These are phyloP conservation scores for Antedon mediterranea DNA, from an alignment of 53 echinoderm and acorn worm genomes.

Conservation along the genomic window DNA sequence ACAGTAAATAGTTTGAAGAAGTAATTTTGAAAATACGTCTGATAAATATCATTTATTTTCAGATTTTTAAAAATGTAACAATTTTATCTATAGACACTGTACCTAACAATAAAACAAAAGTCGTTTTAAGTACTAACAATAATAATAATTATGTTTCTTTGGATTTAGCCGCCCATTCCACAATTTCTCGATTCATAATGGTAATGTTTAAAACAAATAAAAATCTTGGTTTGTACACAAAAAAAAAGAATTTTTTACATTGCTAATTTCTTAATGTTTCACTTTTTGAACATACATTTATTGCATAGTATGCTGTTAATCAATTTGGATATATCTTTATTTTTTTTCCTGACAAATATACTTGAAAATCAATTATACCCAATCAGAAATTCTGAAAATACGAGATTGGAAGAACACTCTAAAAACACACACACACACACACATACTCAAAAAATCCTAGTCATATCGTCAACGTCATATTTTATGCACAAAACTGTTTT, in stretches of 20 bases:
- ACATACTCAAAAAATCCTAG: neutral
- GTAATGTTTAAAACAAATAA: neutral
- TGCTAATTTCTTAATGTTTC: neutral
- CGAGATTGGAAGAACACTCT: neutral
- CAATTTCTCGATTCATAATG: neutral
- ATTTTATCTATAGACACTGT: too few species aligned
- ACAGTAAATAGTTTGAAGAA: too few species aligned
- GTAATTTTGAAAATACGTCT: too few species aligned
- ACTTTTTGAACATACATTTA: neutral
- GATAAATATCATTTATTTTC: too few species aligned
- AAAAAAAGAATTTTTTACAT: neutral
- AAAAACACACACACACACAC: neutral
- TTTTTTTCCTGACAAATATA: neutral
- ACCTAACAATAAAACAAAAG: neutral
- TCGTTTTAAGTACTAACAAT: neutral
- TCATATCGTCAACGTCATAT: neutral
- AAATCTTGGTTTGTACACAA: neutral
- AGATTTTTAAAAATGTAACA: too few species aligned
- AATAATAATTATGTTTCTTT: neutral
- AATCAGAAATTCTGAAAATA: neutral
- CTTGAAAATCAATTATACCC: neutral
- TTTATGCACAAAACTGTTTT: neutral
- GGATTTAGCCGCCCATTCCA: neutral
- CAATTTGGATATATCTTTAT: neutral
- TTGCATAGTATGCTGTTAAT: neutral